Percentiles rank a stretch among this genome's conserved stretches.
These are phyloP conservation scores for Rousettus madagascariensis DNA, from an alignment of 2,797 vertebrate genomes.

Conservation along the genomic window DNA sequence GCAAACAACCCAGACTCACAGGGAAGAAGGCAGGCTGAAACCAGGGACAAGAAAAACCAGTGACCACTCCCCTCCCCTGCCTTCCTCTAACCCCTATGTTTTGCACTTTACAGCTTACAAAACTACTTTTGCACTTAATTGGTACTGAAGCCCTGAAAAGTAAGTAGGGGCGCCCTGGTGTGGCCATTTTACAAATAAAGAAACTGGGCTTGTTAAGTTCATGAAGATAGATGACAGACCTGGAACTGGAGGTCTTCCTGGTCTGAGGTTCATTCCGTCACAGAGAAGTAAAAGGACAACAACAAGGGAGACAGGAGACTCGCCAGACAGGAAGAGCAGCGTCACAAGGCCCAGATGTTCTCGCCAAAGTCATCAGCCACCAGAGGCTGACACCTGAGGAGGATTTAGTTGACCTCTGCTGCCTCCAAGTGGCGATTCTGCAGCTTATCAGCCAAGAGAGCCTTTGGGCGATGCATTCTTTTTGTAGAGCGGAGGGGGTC, in stretches of 20 bases:
- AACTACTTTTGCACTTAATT: not conserved
- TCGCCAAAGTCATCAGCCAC: not conserved
- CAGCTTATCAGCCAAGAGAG: not conserved
- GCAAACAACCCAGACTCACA: not conserved
- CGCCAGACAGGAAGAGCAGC: not conserved
- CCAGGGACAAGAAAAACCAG: not conserved
- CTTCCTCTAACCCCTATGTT: not conserved
- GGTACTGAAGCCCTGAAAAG: not conserved
- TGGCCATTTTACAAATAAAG: not conserved
- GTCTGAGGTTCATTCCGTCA: not conserved
- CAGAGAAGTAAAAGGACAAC: not conserved
- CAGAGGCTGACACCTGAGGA: rapidly evolving
- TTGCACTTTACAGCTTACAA: not conserved
- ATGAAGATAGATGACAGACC: not conserved
- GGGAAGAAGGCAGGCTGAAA: not conserved
- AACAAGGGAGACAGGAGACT: not conserved
- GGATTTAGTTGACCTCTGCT: constrained; percentile 45
- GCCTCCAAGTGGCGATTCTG: constrained; percentile 38
- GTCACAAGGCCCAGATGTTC: rapidly evolving
- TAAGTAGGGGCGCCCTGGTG: not conserved
- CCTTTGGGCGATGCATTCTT: not conserved
- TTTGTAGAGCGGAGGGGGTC: not conserved
- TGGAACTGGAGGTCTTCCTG: not conserved
- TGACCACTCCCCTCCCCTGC: rapidly evolving
- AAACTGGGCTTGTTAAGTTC: not conserved